Base-by-base conservation (phyloP, 2,113 vertebrate species). In the Hystrix brachyura region DNA sequence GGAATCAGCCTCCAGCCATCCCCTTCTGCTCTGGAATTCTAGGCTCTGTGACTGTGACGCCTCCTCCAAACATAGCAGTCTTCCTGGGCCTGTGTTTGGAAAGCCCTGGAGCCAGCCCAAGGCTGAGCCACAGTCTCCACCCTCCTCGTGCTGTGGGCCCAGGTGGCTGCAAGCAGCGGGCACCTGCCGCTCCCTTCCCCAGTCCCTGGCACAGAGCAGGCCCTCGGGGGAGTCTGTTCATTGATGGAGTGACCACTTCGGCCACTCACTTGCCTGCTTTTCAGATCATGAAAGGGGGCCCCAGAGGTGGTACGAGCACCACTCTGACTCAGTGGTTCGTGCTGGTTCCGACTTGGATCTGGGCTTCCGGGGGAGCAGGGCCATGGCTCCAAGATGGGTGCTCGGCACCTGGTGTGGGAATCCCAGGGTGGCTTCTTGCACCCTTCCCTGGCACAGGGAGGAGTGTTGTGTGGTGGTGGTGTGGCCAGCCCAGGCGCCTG, bases 341-440 rank as follows among this genome's bases (percentile, higher is more conserved):
- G 53, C 46, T 62, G 65, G 38, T 5, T 87, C 87, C 4, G 64
- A 9, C 21, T 11, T 46, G 43, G 23, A 13, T 43, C 17, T 4
- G 17, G 3, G 6, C 62, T 81, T 69, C 64, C 32, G 85, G 43
- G 7, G 29, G 76, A 38, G 57, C 60, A 7, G 23, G 38, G 55
- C 3, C 27, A 7, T 9, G 72, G 2, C 62, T 43, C 51, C 60
- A 59, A 57, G 38, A 4, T 2, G 1, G 65, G 14, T 0, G 13
- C 57, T 27, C 65, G 2, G n/a, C 1, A 4, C 8, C 27, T 11
- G 0, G 71, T 7, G 0, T 0, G 14, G 90, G 96, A 57, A 97
- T 97, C 93, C 95, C 95, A 12, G 80, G 69, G 69, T 80, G 94
- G 83, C 80, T 48, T 4, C 57, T 90, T 32, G 46, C 7, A 46